Base-by-base conservation (phyloP, 2,888 invertebrate genomes). In the Amphipyra berbera region DNA sequence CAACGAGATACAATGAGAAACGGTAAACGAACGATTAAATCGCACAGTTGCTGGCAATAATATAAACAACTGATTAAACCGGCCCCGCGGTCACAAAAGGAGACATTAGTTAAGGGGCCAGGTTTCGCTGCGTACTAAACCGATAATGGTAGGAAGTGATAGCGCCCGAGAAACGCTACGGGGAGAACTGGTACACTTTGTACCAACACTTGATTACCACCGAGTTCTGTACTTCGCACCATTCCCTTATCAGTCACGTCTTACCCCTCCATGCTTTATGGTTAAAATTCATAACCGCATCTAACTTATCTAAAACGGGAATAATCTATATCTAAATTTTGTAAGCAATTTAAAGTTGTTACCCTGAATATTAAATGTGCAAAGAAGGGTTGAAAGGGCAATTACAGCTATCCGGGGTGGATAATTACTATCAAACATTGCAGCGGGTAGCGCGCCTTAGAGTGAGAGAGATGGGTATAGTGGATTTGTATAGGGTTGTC, bases 41-140 rank as follows among this genome's bases (percentile, higher is more conserved):
- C 93, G 90, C 86, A 73, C 85, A 86, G 85, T 89, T 89, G 85
- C 84, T 79, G 83, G 89, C 89, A 94, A 93, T 94, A 94, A 93
- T 93, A 93, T 94, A 94, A 93, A 92, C 93, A 93, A 93, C 92
- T 91, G 93, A 94, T 94, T 93, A 92, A 90, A 90, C 89, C 87
- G 85, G 88, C 87, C 72, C 86, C 81, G 82, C 85, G 90, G 89
- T 91, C 89, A 92, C 93, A 94, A 94, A 93, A 93, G 93, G 91
- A 93, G 92, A 93, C 93, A 94, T 93, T 92, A 93, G 91, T 91
- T 91, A 92, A 88, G 88, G 86, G 82, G 58, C 71, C 71, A 77
- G 76, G 77, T 82, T 84, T 84, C 78, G 81, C 82, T 82, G 87
- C 87, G 89, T 91, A 89, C 85, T 84, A 73, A 87, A 88, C 87